Conservation (phyloP, 2,113 vertebrate genomes). For the Pseudorasbora parva region DNA sequence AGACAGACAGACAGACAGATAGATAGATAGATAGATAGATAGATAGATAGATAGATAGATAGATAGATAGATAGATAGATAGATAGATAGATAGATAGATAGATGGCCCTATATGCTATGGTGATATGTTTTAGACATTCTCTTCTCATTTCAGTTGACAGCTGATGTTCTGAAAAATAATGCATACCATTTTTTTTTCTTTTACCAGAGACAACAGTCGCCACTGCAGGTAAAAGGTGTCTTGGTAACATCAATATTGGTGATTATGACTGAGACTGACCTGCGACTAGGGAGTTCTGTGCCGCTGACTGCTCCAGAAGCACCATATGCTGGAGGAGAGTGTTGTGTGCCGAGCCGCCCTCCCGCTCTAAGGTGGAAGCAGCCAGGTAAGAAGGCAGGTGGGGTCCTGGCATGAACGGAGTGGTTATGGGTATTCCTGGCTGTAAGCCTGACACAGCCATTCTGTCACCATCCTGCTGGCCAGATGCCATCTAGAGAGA, state of each 20-base stretch:
- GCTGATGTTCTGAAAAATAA: too few species aligned
- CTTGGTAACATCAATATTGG: background rate
- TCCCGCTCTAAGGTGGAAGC: constrained; percentile 85
- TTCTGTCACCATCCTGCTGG: constrained; percentile 86
- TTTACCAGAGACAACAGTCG: background rate
- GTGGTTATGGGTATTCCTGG: constrained; percentile 83
- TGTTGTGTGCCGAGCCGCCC: constrained; percentile 81
- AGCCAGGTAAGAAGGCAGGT: constrained; percentile 91
- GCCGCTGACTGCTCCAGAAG: constrained; percentile 86
- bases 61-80: too few species aligned
- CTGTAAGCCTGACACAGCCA: constrained; percentile 82
- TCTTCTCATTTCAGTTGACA: background rate
- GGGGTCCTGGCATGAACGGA: constrained; percentile 84
- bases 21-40: too few species aligned
- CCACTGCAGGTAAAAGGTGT: too few species aligned
- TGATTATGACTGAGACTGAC: constrained; percentile 34
- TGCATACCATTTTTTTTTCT: background rate
- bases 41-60: too few species aligned
- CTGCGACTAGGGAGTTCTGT: constrained; percentile 80
- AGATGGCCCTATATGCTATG: background rate
- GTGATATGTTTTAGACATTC: background rate
- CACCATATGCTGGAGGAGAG: constrained; percentile 95
- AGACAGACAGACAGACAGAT: too few species aligned
- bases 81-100: too few species aligned
- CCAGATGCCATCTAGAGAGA: constrained; percentile 78